Percentiles rank a stretch among this genome's conserved stretches.
phyloP scores from a whole-genome alignment of 2,888 invertebrate genomes.

The Suillia variegata region DNA sequence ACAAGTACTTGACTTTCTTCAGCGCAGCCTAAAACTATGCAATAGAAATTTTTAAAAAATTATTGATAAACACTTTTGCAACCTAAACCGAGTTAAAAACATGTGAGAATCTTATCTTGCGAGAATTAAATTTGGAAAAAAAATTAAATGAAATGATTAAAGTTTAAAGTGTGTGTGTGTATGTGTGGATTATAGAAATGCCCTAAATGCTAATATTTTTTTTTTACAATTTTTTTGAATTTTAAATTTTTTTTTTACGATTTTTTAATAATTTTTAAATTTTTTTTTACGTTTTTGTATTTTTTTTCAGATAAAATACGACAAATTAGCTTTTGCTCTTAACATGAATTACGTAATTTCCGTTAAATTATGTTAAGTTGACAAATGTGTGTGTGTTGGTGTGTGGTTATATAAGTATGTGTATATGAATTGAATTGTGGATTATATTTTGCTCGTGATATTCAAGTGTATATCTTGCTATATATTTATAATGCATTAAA shows the following conservation, averaged over 20 bases:
- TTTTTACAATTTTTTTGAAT: constrained; percentile 21
- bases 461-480: constrained; percentile 9
- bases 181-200: no score
- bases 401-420: no score
- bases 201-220: constrained; percentile 23
- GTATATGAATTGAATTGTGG: constrained; percentile 15
- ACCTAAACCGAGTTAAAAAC: no score
- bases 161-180: no score
- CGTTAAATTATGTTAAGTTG: constrained; percentile 20
- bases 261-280: constrained; percentile 26
- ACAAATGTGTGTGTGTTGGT: constrained; percentile 29
- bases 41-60: no score
- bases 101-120: no score
- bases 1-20: no score
- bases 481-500: neutral
- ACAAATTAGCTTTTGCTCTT: constrained; percentile 51
- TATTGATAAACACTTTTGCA: no score
- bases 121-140: no score
- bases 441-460: neutral
- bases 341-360: constrained; percentile 45
- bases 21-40: no score
- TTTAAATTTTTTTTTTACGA: constrained; percentile 28
- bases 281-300: constrained; percentile 36
- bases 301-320: constrained; percentile 47
- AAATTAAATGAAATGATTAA: no score